Evolutionary conservation across 30 jellyfish, hydroid and myxozoan genomes (phyloP).

Genomic region (Aurelia aurita): DNA sequence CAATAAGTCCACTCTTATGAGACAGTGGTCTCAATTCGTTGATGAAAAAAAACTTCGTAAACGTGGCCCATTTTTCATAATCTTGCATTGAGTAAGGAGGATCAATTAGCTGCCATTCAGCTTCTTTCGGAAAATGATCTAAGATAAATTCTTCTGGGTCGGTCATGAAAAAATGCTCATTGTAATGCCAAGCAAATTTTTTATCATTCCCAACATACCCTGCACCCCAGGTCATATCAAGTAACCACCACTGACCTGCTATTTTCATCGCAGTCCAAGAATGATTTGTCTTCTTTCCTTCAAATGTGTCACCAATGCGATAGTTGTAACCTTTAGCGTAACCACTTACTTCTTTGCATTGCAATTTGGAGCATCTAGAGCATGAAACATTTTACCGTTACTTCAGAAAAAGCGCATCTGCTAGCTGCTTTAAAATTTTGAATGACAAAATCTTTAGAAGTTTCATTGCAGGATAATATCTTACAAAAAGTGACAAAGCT

Average conservation of each 20-base stretch:
- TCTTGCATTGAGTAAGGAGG: conserved; percentile 35
- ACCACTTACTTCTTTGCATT: conserved; percentile 63
- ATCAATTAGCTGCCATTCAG: conserved; percentile 75
- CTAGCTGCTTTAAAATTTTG: too few species aligned
- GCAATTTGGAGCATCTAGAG: conserved; percentile 20
- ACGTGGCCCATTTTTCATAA: conserved; percentile 70
- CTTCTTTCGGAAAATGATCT: conserved; percentile 82
- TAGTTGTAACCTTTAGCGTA: conserved; percentile 77
- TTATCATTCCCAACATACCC: conserved; percentile 76
- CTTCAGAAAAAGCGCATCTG: too few species aligned
- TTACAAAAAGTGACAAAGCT: too few species aligned
- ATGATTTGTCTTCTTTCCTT: conserved; percentile 67
- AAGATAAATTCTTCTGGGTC: conserved; percentile 81
- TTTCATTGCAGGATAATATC: too few species aligned
- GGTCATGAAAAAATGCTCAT: conserved; percentile 83
- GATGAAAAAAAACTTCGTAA: conserved; percentile 63
- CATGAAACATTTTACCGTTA: too few species aligned
- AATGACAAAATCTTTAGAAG: too few species aligned
- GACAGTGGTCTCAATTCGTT: conserved; percentile 35
- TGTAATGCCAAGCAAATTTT: conserved; percentile 71
- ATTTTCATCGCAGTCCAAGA: conserved; percentile 84
- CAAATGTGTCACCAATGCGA: conserved; percentile 53
- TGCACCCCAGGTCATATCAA: conserved; percentile 90
- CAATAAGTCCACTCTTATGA: conserved; percentile 60
- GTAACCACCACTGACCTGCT: conserved; percentile 83